phyloP scores from a whole-genome alignment of 1,140 invertebrate species.

The Anthonomus grandis region DNA sequence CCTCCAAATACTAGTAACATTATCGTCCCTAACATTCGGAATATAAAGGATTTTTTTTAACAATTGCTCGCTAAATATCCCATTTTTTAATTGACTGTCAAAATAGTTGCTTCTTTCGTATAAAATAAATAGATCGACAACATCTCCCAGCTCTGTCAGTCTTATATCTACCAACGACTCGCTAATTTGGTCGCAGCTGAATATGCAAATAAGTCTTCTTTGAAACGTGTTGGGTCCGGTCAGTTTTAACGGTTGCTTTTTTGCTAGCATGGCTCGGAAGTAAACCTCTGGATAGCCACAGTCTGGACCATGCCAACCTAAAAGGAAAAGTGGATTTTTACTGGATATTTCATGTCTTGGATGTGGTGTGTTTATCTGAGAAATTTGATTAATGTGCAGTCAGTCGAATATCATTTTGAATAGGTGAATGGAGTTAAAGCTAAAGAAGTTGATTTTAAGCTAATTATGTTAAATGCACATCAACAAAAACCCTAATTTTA shows the following conservation, averaged over 20 bases:
- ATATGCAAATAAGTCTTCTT: conserved; percentile 57
- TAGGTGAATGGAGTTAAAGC: too few species aligned
- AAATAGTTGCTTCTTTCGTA: conserved; percentile 50
- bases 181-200: conserved; percentile 56
- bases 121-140: conserved; percentile 64
- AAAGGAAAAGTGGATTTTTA: too few species aligned
- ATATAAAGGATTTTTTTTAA: conserved; percentile 61
- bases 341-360: too few species aligned
- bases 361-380: too few species aligned
- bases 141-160: conserved; percentile 56
- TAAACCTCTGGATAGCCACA: conserved; percentile 66
- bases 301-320: conserved; percentile 61
- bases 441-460: too few species aligned
- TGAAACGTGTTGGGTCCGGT: conserved; percentile 50
- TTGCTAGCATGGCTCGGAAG: conserved; percentile 62
- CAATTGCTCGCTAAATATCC: conserved; percentile 47
- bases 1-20: conserved; percentile 51
- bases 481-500: too few species aligned
- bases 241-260: conserved; percentile 51
- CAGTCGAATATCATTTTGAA: too few species aligned
- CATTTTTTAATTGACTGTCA: conserved; percentile 40
- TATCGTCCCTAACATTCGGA: conserved; percentile 45
- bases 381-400: too few species aligned
- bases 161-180: conserved; percentile 58
- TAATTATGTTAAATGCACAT: too few species aligned